These are phyloP conservation scores for Campoletis raptor DNA, from an alignment of 2,888 invertebrate species.

Conservation along the genomic window DNA sequence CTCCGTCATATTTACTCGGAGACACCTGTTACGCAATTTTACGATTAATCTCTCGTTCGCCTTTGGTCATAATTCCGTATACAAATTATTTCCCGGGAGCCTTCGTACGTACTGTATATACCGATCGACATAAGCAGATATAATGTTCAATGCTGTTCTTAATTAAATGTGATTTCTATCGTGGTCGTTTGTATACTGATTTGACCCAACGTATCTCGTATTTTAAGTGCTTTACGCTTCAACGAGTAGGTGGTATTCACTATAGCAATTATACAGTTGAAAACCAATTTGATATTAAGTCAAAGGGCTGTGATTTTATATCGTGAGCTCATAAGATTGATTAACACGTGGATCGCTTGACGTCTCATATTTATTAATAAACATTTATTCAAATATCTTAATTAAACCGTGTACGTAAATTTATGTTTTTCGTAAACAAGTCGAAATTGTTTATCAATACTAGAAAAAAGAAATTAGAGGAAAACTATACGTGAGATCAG, in stretches of 20 bases:
- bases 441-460: background rate
- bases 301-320: background rate
- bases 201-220: slow-evolving; percentile 52
- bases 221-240: slow-evolving; percentile 28
- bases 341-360: background rate
- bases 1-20: slow-evolving; percentile 8
- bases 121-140: slow-evolving; percentile 17
- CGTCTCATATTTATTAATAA: background rate
- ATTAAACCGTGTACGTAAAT: background rate
- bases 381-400: background rate
- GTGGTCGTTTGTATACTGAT: slow-evolving; percentile 39
- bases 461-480: background rate
- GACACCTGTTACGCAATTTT: slow-evolving; percentile 67
- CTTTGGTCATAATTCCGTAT: slow-evolving; percentile 32
- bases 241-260: slow-evolving; percentile 27
- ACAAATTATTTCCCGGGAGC: slow-evolving; percentile 31
- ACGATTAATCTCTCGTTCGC: slow-evolving; percentile 58
- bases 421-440: background rate
- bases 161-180: slow-evolving; percentile 64
- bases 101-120: slow-evolving; percentile 19
- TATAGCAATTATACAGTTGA: slow-evolving; percentile 5
- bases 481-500: background rate
- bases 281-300: background rate
- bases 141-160: slow-evolving; percentile 43
- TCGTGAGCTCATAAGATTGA: background rate